Conservation (phyloP, 2,888 invertebrate species). For the Ectemnius cavifrons region DNA sequence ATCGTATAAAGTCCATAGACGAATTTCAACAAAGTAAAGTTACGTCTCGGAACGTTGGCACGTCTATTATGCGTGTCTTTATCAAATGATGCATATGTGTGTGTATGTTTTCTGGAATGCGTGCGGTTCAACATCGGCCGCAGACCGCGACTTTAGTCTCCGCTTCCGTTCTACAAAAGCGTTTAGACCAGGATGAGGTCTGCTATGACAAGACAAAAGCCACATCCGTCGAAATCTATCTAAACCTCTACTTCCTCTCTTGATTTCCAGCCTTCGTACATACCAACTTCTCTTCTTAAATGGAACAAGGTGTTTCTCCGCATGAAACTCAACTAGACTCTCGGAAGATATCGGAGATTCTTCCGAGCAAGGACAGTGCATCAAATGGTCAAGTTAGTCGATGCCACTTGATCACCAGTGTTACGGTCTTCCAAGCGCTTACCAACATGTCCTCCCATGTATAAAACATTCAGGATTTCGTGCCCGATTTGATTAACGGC, state of each 20-base stretch:
- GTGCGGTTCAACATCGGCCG: background rate
- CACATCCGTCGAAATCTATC: slow-evolving; percentile 55
- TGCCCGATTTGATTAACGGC: slow-evolving; percentile 64
- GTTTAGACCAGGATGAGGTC: slow-evolving; percentile 26
- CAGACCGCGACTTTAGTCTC: slow-evolving; percentile 38
- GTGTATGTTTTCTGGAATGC: background rate
- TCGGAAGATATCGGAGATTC: too few relatives aligned
- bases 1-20: slow-evolving; percentile 41
- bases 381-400: background rate
- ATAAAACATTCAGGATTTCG: slow-evolving; percentile 68
- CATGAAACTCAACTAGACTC: too few relatives aligned
- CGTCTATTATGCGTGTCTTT: too few relatives aligned
- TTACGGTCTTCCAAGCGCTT: too few relatives aligned
- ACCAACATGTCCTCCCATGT: slow-evolving; percentile 12
- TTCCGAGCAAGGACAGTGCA: background rate
- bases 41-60: background rate
- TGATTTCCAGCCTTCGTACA: background rate
- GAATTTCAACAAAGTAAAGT: slow-evolving; percentile 32
- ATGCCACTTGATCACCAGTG: too few relatives aligned
- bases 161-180: slow-evolving; percentile 40
- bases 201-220: slow-evolving; percentile 58
- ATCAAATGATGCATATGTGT: background rate
- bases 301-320: too few relatives aligned
- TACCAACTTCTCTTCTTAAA: too few relatives aligned
- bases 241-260: slow-evolving; percentile 33